Percentiles rank a stretch among this genome's conserved stretches.
phyloP scores from a whole-genome alignment of 2,888 invertebrate species.

The Andrena trimmerana region DNA sequence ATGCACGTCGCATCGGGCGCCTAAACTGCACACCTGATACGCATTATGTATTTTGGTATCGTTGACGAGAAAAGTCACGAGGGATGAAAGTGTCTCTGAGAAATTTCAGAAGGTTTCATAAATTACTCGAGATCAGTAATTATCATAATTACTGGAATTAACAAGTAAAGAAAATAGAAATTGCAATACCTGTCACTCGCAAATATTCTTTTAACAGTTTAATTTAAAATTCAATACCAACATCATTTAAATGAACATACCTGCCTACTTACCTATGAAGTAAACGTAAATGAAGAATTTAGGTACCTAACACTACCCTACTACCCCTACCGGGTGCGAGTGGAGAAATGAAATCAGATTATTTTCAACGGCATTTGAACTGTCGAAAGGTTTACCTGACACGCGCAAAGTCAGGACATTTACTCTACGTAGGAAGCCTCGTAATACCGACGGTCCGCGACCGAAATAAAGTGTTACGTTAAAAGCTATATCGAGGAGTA shows the following conservation, averaged over 20 bases:
- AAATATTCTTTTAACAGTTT: not conserved
- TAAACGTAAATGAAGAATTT: too few relatives aligned
- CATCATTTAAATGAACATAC: not conserved
- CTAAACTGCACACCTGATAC: conserved; percentile 38
- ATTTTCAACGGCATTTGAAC: not conserved
- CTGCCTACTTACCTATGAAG: not conserved
- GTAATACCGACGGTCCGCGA: not conserved
- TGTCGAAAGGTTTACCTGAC: not conserved
- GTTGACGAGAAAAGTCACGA: not conserved
- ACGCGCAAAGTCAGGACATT: not conserved
- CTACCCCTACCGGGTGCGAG: too few relatives aligned
- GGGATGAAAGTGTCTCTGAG: not conserved
- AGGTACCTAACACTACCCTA: too few relatives aligned
- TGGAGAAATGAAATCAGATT: too few relatives aligned
- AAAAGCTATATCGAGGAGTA: not conserved
- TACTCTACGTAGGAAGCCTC: not conserved
- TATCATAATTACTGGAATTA: not conserved
- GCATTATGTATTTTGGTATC: conserved; percentile 8
- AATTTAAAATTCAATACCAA: not conserved
- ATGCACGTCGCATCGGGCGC: not conserved
- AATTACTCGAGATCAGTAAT: not conserved
- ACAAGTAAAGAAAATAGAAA: too few relatives aligned
- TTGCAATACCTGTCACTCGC: too few relatives aligned
- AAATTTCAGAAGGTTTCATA: not conserved
- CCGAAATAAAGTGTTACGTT: conserved; percentile 7